phyloP scores from a whole-genome alignment of 2,888 invertebrate genomes.

The Lasioglossum marginatum region DNA sequence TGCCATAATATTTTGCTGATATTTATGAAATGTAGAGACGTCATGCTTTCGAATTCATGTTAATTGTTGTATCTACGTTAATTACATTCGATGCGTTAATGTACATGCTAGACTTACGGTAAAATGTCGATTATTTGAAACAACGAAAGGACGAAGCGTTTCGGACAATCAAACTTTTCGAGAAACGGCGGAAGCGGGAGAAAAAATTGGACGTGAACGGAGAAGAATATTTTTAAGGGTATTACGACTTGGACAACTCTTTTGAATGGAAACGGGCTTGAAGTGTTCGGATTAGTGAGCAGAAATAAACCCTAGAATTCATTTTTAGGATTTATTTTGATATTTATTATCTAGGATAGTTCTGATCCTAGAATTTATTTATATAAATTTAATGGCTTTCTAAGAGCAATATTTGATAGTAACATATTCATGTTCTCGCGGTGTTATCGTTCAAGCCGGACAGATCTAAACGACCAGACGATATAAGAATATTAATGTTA shows the following conservation, averaged over 20 bases:
- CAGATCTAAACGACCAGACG: not conserved
- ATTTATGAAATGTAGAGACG: not conserved
- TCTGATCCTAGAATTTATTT: conserved; percentile 1
- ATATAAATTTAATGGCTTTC: conserved; percentile 9
- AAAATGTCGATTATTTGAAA: conserved; percentile 14
- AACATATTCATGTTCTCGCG: not conserved
- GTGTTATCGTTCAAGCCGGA: not conserved
- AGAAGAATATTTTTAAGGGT: conserved; percentile 3
- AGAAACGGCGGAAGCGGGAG: not conserved
- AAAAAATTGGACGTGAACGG: not conserved
- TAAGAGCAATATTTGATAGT: conserved; percentile 2
- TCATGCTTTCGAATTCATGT: not conserved
- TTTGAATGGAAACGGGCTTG: not conserved
- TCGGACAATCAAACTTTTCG: conserved; percentile 10
- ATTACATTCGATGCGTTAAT: conserved; percentile 1
- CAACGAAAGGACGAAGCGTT: not conserved
- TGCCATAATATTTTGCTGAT: conserved; percentile 36
- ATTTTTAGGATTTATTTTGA: not conserved
- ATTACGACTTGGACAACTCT: not conserved
- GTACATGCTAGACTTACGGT: conserved; percentile 3
- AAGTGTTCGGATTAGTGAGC: conserved; percentile 3
- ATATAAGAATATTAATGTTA: not conserved
- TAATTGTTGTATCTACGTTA: not conserved
- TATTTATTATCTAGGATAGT: conserved; percentile 4
- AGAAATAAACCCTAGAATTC: not conserved